Percentiles rank a stretch among this genome's conserved stretches.
phyloP scores from a whole-genome alignment of 2,113 vertebrate species.

The Grammatotria lemairii region DNA sequence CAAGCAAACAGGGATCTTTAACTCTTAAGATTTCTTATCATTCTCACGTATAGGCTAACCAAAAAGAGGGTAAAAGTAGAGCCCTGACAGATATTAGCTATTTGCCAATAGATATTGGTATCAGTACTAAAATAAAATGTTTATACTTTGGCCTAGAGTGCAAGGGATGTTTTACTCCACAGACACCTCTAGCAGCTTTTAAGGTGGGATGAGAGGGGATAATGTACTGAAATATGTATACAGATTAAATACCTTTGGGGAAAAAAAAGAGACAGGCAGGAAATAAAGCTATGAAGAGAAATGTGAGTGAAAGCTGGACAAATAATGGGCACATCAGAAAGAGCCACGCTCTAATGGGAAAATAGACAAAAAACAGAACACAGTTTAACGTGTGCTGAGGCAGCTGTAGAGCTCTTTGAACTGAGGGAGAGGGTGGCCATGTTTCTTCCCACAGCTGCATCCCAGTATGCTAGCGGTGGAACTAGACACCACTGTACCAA shows the following conservation, averaged over 20 bases:
- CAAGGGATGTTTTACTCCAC: neutral
- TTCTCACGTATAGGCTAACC: neutral
- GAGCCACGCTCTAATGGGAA: neutral
- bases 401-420: neutral
- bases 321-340: neutral
- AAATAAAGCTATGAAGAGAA: neutral
- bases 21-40: neutral
- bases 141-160: neutral
- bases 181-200: neutral
- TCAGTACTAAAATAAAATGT: neutral
- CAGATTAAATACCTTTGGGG: neutral
- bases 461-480: neutral
- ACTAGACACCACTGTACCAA: conserved; percentile 15
- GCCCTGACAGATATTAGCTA: neutral
- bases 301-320: neutral
- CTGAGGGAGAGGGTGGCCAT: neutral
- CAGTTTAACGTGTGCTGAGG: neutral
- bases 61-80: neutral
- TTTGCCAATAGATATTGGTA: neutral
- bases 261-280: neutral
- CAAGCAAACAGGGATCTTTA: neutral
- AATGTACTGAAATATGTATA: conserved; percentile 2
- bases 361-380: neutral
- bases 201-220: neutral
- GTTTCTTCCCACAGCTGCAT: conserved; percentile 19